A percentile compares a stretch with the other conserved stretches of the same genome.
phyloP scores from a whole-genome alignment of 2,113 vertebrate genomes.

The Otocyon megalotis region DNA sequence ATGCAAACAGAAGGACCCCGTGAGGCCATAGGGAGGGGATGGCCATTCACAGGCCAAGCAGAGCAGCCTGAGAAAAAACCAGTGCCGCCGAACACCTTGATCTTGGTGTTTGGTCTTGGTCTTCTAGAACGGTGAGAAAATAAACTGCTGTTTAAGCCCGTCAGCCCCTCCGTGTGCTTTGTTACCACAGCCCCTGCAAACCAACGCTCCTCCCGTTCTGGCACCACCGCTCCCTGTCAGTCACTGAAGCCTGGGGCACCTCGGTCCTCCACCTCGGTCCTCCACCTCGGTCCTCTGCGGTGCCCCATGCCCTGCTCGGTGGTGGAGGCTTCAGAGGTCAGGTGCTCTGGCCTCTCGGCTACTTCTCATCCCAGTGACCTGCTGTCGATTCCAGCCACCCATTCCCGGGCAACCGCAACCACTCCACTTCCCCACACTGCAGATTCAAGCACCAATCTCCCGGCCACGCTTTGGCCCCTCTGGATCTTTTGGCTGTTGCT shows the following conservation, averaged over 20 bases:
- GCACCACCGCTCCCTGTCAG: neutral
- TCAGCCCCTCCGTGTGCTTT: neutral
- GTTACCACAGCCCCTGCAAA: neutral
- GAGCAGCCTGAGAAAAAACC: neutral
- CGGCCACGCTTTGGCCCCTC: neutral
- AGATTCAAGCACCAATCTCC: neutral
- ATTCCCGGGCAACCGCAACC: neutral
- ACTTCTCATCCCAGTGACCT: neutral
- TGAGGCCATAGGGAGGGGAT: neutral
- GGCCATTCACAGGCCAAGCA: neutral
- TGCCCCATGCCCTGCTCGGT: neutral
- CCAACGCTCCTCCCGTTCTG: accelerated
- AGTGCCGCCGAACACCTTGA: neutral
- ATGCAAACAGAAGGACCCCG: neutral
- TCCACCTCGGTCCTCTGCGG: neutral
- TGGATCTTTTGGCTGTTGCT: neutral
- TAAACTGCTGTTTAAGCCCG: neutral
- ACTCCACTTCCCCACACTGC: neutral
- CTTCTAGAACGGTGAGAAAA: neutral
- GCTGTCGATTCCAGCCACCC: neutral
- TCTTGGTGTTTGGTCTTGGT: neutral
- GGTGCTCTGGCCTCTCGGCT: neutral
- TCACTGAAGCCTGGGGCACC: neutral
- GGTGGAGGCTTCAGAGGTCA: neutral
- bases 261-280: neutral